phyloP scores from a whole-genome alignment of 2,113 vertebrate genomes.

The Solea solea region DNA sequence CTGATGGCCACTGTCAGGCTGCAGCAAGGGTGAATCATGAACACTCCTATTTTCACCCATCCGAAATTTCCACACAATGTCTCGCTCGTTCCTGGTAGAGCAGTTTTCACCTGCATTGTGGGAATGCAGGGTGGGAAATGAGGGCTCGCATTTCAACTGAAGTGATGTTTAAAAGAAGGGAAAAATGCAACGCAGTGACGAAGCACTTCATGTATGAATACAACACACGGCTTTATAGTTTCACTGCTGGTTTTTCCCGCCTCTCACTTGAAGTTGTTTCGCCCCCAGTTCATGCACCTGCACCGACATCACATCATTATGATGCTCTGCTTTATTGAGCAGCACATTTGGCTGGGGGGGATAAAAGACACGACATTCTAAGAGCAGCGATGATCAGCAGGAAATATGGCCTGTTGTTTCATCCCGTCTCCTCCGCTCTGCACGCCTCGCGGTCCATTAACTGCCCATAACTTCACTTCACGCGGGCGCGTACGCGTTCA shows the following conservation, averaged over 20 bases:
- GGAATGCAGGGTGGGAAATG: neutral
- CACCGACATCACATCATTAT: slow-evolving; percentile 62
- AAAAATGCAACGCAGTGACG: slow-evolving; percentile 21
- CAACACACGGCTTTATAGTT: no score
- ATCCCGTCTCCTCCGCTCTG: slow-evolving; percentile 10
- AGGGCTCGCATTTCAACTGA: slow-evolving; percentile 8
- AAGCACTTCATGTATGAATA: no score
- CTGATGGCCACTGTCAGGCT: slow-evolving; percentile 57
- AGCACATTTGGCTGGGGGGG: slow-evolving; percentile 43
- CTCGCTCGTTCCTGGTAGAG: slow-evolving; percentile 13
- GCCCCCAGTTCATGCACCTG: slow-evolving; percentile 32
- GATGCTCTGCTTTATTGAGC: slow-evolving; percentile 58
- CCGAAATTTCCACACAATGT: slow-evolving; percentile 45
- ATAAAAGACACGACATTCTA: slow-evolving; percentile 39
- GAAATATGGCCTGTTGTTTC: slow-evolving; percentile 35
- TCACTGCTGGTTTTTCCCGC: slow-evolving; percentile 29
- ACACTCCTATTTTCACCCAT: slow-evolving; percentile 39
- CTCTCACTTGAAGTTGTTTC: slow-evolving; percentile 34
- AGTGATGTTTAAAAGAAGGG: slow-evolving; percentile 18
- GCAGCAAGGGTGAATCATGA: slow-evolving; percentile 60
- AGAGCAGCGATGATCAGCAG: slow-evolving; percentile 45
- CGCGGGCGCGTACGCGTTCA: neutral
- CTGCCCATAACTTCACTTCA: slow-evolving; percentile 30
- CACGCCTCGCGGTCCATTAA: slow-evolving; percentile 15
- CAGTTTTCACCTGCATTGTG: slow-evolving; percentile 2